Evolutionary conservation across 1,140 invertebrate species (phyloP), one percentile per base, ranked within the genome.

Genomic region (Zaprionus gabonicus): DNA sequence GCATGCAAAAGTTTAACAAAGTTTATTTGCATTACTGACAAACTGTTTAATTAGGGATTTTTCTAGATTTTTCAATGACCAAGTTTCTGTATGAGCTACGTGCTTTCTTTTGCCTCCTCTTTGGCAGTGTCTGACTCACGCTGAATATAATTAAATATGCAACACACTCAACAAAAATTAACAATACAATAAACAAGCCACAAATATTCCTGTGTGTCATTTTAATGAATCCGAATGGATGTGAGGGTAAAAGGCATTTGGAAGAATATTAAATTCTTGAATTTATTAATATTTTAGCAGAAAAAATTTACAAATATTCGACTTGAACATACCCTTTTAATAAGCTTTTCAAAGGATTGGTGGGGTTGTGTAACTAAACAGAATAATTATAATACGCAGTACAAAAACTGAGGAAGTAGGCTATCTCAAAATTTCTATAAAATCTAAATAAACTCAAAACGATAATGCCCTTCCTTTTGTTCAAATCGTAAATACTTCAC

Each of bases 11-110:
- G 85, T 88, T 88, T 49, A 81, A 71, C 85, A 85, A 88, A 88
- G 85, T 88, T 88, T 88, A 88, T 90, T 88, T 88, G 85, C 85
- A 88, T 88, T 88, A 90, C 85, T 88, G 85, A 90, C 85, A 88
- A 88, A 90, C 85, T 88, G 85, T 88, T 88, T 88, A 88, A 88
- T 88, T 88, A 88, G 85, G 85, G 84, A 90, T 90, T 88, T 90
- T 88, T 75, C 75, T 84, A 73, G 78, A 90, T 88, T 90, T 83
- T 87, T 81, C 75, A 78, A 76, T 71, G 71, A 73, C 20, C 78
- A 88, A 88, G 73, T 88, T 87, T 68, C 44, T 69, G 72, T 70
- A 38, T 65, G 65, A 57, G 60, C 57, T 62, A 63, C 63, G 70
- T 60, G 68, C 57, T 41, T 41, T 53, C 46, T 78, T 12, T n/a